phyloP scores from a whole-genome alignment of 2,113 vertebrate genomes.

The Sander vitreus region DNA sequence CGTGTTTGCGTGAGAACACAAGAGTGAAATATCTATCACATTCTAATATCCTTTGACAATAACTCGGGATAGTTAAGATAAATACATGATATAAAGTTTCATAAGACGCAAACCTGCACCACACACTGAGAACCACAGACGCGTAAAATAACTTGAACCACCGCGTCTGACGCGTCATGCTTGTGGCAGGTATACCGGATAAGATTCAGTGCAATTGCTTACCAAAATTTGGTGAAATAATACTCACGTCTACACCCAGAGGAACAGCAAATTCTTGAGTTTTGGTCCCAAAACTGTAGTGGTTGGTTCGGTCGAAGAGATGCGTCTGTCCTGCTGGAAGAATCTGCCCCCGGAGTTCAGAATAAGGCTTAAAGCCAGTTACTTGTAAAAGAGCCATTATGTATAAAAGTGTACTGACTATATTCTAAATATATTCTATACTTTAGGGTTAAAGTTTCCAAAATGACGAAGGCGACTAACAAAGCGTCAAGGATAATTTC shows the following conservation, averaged over 20 bases:
- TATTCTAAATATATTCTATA: neutral
- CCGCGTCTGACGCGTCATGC: conserved; percentile 31
- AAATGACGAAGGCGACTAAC: neutral
- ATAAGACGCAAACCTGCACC: neutral
- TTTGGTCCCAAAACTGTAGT: conserved; percentile 82
- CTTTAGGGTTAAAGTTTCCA: neutral
- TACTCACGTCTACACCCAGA: conserved; percentile 82
- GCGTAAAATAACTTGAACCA: conserved; percentile 45
- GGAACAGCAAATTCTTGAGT: conserved; percentile 84
- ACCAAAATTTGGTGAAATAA: neutral
- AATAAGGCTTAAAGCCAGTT: conserved; percentile 60
- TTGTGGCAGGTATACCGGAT: neutral
- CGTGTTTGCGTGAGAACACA: neutral
- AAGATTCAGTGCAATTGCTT: neutral
- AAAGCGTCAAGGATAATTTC: conserved; percentile 13
- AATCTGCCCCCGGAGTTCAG: conserved; percentile 31
- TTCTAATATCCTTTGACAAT: neutral
- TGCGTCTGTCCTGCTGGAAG: conserved; percentile 25
- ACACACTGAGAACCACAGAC: conserved; percentile 39
- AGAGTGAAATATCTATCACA: neutral
- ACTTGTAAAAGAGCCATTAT: conserved; percentile 86
- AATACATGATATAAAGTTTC: neutral
- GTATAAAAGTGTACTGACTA: neutral
- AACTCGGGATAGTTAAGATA: neutral
- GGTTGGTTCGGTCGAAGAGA: conserved; percentile 62